Evolutionary conservation across 2,888 invertebrate species (phyloP), one percentile per base, ranked within the genome.

Genomic region (Macaria liturata): DNA sequence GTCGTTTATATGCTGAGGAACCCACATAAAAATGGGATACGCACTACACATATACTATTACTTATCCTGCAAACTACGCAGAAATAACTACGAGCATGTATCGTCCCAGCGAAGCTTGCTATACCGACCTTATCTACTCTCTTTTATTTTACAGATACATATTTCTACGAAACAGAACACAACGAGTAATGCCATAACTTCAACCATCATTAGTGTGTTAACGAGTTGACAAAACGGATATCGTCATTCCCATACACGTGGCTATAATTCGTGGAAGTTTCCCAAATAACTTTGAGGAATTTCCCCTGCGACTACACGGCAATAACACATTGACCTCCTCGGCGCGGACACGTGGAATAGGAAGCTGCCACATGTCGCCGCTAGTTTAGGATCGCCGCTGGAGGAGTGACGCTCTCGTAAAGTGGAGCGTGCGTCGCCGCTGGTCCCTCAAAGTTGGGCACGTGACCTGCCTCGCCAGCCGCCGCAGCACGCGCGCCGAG

Each of bases 391-490:
- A 34, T 40, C 46, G 63, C 47, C 68, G 64, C 64, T 68, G 48
- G 56, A 61, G 57, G 59, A 59, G 68, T 68, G 69, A 69, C 70
- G 61, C 57, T 68, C 65, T 66, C 62, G 65, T 51, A 42, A 42
- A 42, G n/a, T 8, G 1, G 4, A 42, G 65, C 70, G 57, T 60
- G 63, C 67, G 63, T 63, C 62, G 67, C 60, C 53, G 51, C 63
- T 60, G 59, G 65, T 68, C 68, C 67, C 62, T 65, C 69, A 73
- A 79, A 82, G 72, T 78, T 77, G 57, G 57, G 57, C 68, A 81
- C 82, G 81, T 83, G 81, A 68, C 68, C 61, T 53, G 80, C 73
- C 74, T 80, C 59, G 48, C 47, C 45, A 20, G 8, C 6, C 30
- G 30, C 7, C 45, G 45, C 9, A 47, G 59, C 61, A 65, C 51